Percentiles rank a stretch among this genome's conserved stretches.
phyloP scores from a whole-genome alignment of 1,140 invertebrate species.

The Caenorhabditis briggsae region DNA sequence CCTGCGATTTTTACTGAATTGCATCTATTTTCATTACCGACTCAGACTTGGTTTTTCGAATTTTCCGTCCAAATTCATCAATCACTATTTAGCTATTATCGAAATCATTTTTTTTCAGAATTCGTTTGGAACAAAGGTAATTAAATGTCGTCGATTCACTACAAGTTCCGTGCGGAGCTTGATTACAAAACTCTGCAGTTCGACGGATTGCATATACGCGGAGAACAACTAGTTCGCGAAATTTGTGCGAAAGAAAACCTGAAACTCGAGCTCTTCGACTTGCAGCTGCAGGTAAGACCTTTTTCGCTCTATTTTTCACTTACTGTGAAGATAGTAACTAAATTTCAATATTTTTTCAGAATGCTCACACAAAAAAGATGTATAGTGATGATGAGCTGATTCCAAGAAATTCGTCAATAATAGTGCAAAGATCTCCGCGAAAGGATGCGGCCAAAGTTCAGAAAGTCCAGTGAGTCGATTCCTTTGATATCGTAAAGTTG shows the following conservation, averaged over 20 bases:
- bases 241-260: constrained; percentile 95
- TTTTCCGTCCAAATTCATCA: too few relatives aligned
- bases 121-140: background rate
- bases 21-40: too few relatives aligned
- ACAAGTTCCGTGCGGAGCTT: constrained; percentile 95
- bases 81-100: background rate
- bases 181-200: constrained; percentile 96
- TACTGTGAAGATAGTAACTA: background rate
- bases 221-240: constrained; percentile 91
- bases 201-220: constrained; percentile 94
- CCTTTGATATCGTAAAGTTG: background rate
- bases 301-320: background rate
- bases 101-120: background rate
- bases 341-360: constrained; percentile 82
- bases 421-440: constrained; percentile 90
- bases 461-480: constrained; percentile 78
- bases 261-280: constrained; percentile 89
- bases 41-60: too few relatives aligned
- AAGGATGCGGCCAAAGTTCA: constrained; percentile 79
- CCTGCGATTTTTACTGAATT: too few relatives aligned
- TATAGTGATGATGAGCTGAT: constrained; percentile 86
- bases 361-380: constrained; percentile 92
- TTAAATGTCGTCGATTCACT: constrained; percentile 88
- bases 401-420: constrained; percentile 95
- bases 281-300: constrained; percentile 82